phyloP scores from a whole-genome alignment of 2,888 invertebrate genomes.

The Thera obeliscata region DNA sequence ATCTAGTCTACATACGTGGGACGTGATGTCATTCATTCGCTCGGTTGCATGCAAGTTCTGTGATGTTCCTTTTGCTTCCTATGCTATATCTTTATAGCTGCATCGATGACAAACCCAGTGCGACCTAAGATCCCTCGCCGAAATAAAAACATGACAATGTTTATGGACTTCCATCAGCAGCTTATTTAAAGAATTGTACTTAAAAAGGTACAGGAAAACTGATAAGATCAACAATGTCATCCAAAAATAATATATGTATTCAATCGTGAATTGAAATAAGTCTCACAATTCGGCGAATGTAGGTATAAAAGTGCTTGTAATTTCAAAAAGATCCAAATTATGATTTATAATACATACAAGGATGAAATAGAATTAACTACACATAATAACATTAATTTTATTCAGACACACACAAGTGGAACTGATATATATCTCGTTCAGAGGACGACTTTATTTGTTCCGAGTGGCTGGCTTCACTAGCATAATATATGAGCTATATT shows the following conservation, averaged over 20 bases:
- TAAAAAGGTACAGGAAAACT: conserved; percentile 44
- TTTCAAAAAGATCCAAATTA: neutral
- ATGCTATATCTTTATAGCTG: conserved; percentile 31
- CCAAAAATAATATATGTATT: conserved; percentile 14
- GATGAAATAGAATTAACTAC: conserved; percentile 1
- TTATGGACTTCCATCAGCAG: conserved; percentile 59
- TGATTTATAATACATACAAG: conserved; percentile 13
- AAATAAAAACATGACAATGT: conserved; percentile 73
- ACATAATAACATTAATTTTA: conserved; percentile 18
- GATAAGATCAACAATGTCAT: conserved; percentile 22
- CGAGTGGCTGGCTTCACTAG: conserved; percentile 46
- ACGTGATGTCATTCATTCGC: conserved; percentile 72
- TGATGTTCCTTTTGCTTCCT: conserved; percentile 37
- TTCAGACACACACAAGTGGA: conserved; percentile 22
- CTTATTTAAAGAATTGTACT: conserved; percentile 36
- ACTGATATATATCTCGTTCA: conserved; percentile 32
- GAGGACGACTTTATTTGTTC: conserved; percentile 54
- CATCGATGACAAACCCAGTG: conserved; percentile 54
- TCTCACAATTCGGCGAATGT: neutral
- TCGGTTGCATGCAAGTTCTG: conserved; percentile 58
- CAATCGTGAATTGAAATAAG: conserved; percentile 1
- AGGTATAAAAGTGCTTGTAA: neutral
- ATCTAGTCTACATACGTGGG: conserved; percentile 60
- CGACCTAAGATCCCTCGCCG: conserved; percentile 46
- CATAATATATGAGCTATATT: conserved; percentile 18